Evolutionary conservation across 2,113 vertebrate genomes (phyloP), one percentile per base, ranked within the genome.

Genomic region (Pangasianodon hypophthalmus): DNA sequence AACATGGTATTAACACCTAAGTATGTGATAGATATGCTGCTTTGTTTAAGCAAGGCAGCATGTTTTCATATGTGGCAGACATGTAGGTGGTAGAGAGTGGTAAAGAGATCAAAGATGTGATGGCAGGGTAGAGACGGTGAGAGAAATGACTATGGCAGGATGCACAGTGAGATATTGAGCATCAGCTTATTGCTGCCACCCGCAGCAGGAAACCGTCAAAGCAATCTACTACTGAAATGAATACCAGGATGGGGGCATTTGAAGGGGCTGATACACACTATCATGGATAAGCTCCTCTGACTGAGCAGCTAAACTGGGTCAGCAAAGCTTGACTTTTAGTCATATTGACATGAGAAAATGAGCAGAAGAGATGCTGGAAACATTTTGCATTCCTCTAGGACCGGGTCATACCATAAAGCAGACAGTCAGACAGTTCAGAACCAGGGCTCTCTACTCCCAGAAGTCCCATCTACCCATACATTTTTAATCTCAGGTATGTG

Each of bases 251-350:
- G 80, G 83, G 58, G 86, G 88, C 44, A 50, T 88, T 71, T 56
- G 32, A 37, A 81, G 71, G 19, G 41, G 41, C 44, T 69, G 58
- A 85, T 84, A 48, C 82, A 60, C 48, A 64, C 75, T 86, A 71
- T 85, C 46, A 88, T 77, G 21, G 54, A 77, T 88, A 90, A 87
- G 80, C 89, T 89, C 58, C 87, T 69, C 84, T 91, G 91, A 86
- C 48, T 62, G 56, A 88, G 84, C 64, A 50, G 60, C 50, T 64
- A 89, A 92, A 92, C 84, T 90, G 80, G 91, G 91, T 90, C 87
- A 44, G 60, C 44, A 85, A 89, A 87, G 87, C 84, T 84, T 58
- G 56, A 90, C 67, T 90, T 89, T 50, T 50, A 88, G 87, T 79
- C 37, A 87, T 87, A 88, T 73, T 21, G 46, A 44, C 48, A 88